phyloP scores from a whole-genome alignment of 2,113 vertebrate species.

The Papio anubis region DNA sequence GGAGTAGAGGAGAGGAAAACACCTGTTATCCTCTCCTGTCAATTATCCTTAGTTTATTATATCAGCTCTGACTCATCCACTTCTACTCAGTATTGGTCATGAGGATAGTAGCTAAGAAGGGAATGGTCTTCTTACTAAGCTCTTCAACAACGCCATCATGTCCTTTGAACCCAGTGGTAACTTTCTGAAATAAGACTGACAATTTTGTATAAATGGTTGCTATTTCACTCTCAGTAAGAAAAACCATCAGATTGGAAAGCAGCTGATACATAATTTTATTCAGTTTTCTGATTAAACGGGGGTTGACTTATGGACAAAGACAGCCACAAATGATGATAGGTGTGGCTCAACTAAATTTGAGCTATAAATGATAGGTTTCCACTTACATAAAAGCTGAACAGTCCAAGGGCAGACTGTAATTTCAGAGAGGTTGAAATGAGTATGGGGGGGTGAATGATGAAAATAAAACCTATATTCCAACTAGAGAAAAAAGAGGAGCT shows the following conservation, averaged over 20 bases:
- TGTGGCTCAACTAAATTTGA: background rate
- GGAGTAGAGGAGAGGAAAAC: background rate
- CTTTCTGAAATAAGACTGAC: background rate
- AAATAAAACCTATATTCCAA: background rate
- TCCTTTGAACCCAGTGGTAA: background rate
- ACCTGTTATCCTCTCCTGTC: background rate
- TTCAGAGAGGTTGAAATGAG: background rate
- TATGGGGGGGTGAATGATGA: background rate
- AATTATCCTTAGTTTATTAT: background rate
- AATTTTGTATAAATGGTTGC: background rate
- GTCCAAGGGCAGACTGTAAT: background rate
- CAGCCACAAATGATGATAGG: background rate
- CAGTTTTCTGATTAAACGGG: background rate
- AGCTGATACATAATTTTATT: background rate
- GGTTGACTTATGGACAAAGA: background rate
- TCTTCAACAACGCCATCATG: background rate
- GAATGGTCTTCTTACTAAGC: background rate
- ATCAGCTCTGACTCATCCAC: background rate
- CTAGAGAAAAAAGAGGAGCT: background rate
- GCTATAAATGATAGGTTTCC: background rate
- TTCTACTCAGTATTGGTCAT: fast-evolving
- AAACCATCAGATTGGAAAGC: background rate
- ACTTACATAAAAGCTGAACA: background rate
- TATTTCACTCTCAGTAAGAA: background rate
- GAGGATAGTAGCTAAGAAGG: background rate